phyloP scores from a whole-genome alignment of 2,797 vertebrate species.

The Pogonophryne albipinna region DNA sequence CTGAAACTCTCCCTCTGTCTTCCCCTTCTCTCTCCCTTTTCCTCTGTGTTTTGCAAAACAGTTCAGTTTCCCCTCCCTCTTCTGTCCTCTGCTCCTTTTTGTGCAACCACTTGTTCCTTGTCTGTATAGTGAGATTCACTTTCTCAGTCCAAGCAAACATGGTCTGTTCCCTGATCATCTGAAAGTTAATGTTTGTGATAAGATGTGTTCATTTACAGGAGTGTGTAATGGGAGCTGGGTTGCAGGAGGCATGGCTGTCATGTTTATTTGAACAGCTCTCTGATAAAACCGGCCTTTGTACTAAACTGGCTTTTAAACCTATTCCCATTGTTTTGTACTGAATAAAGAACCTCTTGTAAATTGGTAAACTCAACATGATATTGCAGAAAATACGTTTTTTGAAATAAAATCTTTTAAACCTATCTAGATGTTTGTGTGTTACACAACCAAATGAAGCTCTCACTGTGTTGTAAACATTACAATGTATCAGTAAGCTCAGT shows the following conservation, averaged over 20 bases:
- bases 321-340: slow-evolving; percentile 39
- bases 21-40: background rate
- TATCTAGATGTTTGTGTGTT: background rate
- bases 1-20: slow-evolving; percentile 17
- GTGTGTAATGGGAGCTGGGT: slow-evolving; percentile 73
- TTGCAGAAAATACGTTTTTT: background rate
- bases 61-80: slow-evolving; percentile 9
- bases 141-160: slow-evolving; percentile 20
- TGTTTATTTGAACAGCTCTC: slow-evolving; percentile 85
- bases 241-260: slow-evolving; percentile 73
- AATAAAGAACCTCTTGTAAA: background rate
- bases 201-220: slow-evolving; percentile 60
- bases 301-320: slow-evolving; percentile 45
- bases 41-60: slow-evolving; percentile 28
- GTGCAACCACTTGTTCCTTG: slow-evolving; percentile 27
- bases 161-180: slow-evolving; percentile 25
- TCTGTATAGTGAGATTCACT: background rate
- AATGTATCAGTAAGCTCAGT: background rate
- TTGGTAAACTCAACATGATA: background rate
- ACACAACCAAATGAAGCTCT: slow-evolving; percentile 5
- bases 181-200: slow-evolving; percentile 34
- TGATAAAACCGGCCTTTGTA: slow-evolving; percentile 67
- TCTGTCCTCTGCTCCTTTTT: slow-evolving; percentile 32
- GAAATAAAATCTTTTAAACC: background rate
- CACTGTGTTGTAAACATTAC: slow-evolving; percentile 9